Base-by-base conservation (phyloP, 2,888 invertebrate species). In the Heliconius hortense region DNA sequence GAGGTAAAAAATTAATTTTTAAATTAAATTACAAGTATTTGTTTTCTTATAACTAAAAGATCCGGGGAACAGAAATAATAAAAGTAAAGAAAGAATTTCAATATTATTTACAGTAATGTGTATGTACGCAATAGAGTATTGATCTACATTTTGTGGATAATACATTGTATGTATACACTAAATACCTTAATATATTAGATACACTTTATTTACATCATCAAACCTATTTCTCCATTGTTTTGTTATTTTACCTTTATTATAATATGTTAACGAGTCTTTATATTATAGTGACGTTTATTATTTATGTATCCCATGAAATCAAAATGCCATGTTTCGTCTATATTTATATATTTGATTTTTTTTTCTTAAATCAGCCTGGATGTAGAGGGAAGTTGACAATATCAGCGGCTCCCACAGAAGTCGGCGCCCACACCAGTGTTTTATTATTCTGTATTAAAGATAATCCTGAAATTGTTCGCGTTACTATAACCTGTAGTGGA, bases 401-500 rank as follows among this genome's bases (percentile, higher is more conserved):
- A 79, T 87, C 89, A 10, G 94, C 94, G 2, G 94, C 94, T 15
- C 94, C 94, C 5, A 81, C 86, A 18, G 89, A 85, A 72, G 86
- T 90, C 10, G 93, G 89, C 10, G 82, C 85, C 10, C 89, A 91
- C 72, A 85, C 79, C 18, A 87, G 84, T 75, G 82, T 87, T 15
- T 81, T 94, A 21, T 74, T 93, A 60, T 90, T 93, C 78, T 91
- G 93, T 80, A 84, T 95, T 4, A 94, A 94, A 82, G 93, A 96
- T 82, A 96, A 96, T 84, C 95, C 96, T 0, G 91, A 93, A 80
- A 91, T 95, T 59, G 90, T 95, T 56, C 83, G 85, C 8, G 90
- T 96, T 15, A 87, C 92, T 79, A 83, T 96, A 10, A 85, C 88
- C 18, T 94, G 95, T 79, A 90, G 87, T 62, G 95, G 95, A 28